phyloP scores from a whole-genome alignment of 2,797 vertebrate genomes.

The Sebastes diaconus region DNA sequence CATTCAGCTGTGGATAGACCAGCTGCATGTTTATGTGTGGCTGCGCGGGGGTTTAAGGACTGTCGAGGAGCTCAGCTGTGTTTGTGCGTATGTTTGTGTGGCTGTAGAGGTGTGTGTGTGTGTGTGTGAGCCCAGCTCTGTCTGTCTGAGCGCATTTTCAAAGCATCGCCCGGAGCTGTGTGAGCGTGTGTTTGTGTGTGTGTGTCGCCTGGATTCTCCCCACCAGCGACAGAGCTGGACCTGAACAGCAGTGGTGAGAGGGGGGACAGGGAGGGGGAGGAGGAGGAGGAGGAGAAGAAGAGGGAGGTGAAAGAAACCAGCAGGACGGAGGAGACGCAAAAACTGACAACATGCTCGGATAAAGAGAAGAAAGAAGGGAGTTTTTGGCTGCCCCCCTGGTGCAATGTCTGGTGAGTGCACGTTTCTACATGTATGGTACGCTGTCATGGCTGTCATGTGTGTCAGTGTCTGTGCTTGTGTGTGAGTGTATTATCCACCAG shows the following conservation, averaged over 20 bases:
- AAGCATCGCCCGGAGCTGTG: conserved; percentile 48
- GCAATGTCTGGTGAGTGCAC: conserved; percentile 81
- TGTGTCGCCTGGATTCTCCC: conserved; percentile 61
- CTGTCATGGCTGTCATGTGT: neutral
- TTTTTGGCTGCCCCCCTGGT: conserved; percentile 69
- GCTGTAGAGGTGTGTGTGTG: conserved; percentile 16
- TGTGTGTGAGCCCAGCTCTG: conserved; percentile 47
- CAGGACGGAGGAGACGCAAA: conserved; percentile 50
- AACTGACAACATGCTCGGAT: conserved; percentile 65
- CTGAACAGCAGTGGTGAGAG: conserved; percentile 68
- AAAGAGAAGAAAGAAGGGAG: conserved; percentile 61
- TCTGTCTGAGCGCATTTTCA: conserved; percentile 53
- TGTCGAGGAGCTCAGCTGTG: conserved; percentile 48
- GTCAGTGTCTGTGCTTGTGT: neutral
- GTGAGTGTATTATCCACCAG: neutral
- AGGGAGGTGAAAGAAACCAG: conserved; percentile 46
- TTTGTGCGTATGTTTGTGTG: conserved; percentile 38
- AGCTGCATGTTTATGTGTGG: conserved; percentile 47
- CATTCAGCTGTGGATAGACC: conserved; percentile 49
- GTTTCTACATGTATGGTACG: neutral
- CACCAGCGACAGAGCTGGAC: conserved; percentile 75
- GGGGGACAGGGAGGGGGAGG: conserved; percentile 65
- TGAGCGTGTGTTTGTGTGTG: conserved; percentile 26
- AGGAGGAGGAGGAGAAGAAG: conserved; percentile 30
- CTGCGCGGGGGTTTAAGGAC: conserved; percentile 17